Evolutionary conservation across 1,140 invertebrate genomes (phyloP), one percentile per base, ranked within the genome.

Genomic region (Ceratina calcarata): DNA sequence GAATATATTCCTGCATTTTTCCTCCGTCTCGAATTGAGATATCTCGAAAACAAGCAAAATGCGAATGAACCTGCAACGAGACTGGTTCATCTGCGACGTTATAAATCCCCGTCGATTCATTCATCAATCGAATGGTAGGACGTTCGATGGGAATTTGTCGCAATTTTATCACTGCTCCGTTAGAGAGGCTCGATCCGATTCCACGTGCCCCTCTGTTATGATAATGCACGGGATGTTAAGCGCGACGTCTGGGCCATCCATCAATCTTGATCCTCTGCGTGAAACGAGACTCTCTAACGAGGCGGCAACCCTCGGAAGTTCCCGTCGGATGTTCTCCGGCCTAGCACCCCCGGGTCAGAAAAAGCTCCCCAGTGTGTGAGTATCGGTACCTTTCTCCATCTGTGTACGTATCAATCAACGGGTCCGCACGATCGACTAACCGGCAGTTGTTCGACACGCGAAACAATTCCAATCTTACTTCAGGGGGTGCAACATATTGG

Each of bases 181-280:
- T 12, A 7, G 0, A 8, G n/a, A 8, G 16, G 18, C 7, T 6
- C 32, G 32, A 37, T 2, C 32, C 32, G 32, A 37, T 37, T 37
- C 32, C 32, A 37, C n/a, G 4, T 20, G 7, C 3, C 66, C 15
- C 51, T 62, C 13, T 12, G 20, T 80, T 32, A 49, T 60, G 53
- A 74, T 69, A 79, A 74, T 67, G 49, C 45, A 32, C 1, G 37
- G 16, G n/a, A 10, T 12, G 22, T 68, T 80, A 69, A 32, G 24
- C 6, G 24, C 37, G 37, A 69, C 51, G 55, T 12, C 6, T 37
- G 32, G 15, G 65, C 57, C 53, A 83, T 78, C 74, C 61, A 78
- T 84, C 80, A 84, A 82, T n/a, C 37, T 24, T 1, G 67, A 78
- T 81, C 49, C 22, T 15, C 13, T 16, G 55, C 6, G 67, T 13